Percentiles rank a stretch among this genome's conserved stretches.
phyloP scores from a whole-genome alignment of 2,113 vertebrate species.

The Proteles cristata region DNA sequence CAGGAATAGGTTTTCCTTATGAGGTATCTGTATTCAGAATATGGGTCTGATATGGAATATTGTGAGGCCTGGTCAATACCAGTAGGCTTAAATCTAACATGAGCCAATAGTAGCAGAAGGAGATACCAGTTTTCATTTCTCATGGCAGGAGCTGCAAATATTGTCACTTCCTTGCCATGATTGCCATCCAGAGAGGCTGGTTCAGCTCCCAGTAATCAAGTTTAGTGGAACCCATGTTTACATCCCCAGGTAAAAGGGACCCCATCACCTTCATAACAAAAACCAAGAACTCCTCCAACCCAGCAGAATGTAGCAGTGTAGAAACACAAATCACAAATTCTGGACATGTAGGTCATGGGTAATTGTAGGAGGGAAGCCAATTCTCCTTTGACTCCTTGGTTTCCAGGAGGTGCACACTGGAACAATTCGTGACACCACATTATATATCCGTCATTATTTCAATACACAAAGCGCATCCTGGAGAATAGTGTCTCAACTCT shows the following conservation, averaged over 20 bases:
- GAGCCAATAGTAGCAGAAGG: no score
- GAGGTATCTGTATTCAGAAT: no score
- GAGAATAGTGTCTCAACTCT: background rate
- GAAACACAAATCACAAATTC: background rate
- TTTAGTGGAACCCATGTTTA: background rate
- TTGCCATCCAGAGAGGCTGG: no score
- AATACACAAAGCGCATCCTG: background rate
- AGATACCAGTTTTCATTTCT: no score
- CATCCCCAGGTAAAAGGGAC: background rate
- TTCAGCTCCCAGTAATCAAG: no score
- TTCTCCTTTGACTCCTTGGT: background rate
- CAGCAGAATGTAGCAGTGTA: background rate
- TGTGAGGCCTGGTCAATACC: no score
- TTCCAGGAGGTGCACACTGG: background rate
- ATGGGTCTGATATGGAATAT: no score
- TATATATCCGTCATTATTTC: background rate
- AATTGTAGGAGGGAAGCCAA: background rate
- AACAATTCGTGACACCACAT: background rate
- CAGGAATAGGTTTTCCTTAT: no score
- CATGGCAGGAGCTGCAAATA: no score
- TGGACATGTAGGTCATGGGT: background rate
- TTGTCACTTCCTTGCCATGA: no score
- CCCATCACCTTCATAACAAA: background rate
- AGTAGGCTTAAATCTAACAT: no score
- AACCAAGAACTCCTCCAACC: background rate